Percentiles rank a stretch among this genome's conserved stretches.
Conservation (phyloP, 2,797 vertebrate genomes). For the Myripristis jacobus region DNA sequence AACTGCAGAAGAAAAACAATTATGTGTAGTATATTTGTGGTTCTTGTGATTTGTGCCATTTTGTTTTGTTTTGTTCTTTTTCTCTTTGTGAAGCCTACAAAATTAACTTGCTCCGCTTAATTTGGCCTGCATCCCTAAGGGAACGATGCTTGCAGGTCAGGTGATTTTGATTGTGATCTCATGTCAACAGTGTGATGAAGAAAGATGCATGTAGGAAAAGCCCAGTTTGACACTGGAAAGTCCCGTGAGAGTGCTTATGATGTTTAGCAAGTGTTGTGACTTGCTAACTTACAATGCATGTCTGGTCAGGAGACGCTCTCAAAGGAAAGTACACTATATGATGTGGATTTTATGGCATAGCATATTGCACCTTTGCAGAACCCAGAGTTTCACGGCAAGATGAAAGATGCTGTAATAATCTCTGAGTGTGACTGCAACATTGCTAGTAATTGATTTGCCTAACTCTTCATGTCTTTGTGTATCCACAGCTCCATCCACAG, state of each 20-base stretch:
- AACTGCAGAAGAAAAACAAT: conserved; percentile 10
- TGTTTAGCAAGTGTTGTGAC: conserved; percentile 63
- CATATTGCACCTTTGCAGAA: conserved; percentile 46
- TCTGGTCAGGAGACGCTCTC: conserved; percentile 39
- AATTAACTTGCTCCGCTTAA: conserved; percentile 42
- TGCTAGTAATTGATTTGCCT: conserved; percentile 40
- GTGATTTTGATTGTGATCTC: conserved; percentile 46
- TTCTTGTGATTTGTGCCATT: conserved; percentile 25
- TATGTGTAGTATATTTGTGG: conserved; percentile 46
- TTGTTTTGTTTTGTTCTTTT: conserved; percentile 21
- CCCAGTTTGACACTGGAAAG: conserved; percentile 66
- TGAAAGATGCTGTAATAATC: conserved; percentile 61
- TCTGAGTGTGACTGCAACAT: conserved; percentile 33
- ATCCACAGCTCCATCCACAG: conserved; percentile 90
- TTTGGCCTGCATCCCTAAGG: conserved; percentile 38
- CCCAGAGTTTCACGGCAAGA: conserved; percentile 45
- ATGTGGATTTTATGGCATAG: conserved; percentile 52
- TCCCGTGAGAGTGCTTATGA: conserved; percentile 61
- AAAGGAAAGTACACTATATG: conserved; percentile 58
- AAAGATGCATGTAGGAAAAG: conserved; percentile 58
- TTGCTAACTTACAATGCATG: conserved; percentile 43
- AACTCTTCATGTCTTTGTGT: conserved; percentile 62
- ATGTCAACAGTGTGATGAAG: conserved; percentile 52
- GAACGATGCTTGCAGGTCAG: conserved; percentile 37
- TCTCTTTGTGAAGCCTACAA: conserved; percentile 43